A percentile compares a stretch with the other conserved stretches of the same genome.
These are phyloP conservation scores for Nylanderia fulva DNA, from an alignment of 1,140 invertebrate species.

Conservation along the genomic window DNA sequence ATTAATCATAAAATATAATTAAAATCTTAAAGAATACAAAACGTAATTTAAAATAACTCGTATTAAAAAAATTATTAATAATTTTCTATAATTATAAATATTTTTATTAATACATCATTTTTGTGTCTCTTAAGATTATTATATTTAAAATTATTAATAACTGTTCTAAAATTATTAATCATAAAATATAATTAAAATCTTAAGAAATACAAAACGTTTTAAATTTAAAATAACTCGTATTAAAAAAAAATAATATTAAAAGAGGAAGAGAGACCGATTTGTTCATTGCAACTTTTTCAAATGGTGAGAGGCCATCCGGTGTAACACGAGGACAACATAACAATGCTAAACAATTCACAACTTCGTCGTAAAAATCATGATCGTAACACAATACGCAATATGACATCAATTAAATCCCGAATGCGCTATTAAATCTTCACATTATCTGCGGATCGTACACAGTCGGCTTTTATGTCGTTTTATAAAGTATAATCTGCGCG, in stretches of 20 bases:
- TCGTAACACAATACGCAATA: neutral
- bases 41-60: neutral
- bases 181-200: neutral
- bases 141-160: too few relatives aligned
- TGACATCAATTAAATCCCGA: constrained; percentile 5
- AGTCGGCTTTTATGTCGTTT: neutral
- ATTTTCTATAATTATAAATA: too few relatives aligned
- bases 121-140: too few relatives aligned
- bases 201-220: neutral
- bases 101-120: too few relatives aligned
- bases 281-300: neutral
- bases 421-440: constrained; percentile 11
- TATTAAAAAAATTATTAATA: too few relatives aligned
- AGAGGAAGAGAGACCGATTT: too few relatives aligned
- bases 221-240: neutral
- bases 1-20: too few relatives aligned
- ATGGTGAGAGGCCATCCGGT: neutral
- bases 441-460: constrained; percentile 1
- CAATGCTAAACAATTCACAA: neutral
- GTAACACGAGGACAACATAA: neutral
- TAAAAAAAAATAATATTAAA: too few relatives aligned
- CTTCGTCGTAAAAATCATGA: neutral
- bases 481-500: neutral
- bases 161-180: too few relatives aligned
- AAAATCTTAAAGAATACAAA: neutral